Conservation (phyloP, 2,888 invertebrate species). For the Cryptocephalus primarius region DNA sequence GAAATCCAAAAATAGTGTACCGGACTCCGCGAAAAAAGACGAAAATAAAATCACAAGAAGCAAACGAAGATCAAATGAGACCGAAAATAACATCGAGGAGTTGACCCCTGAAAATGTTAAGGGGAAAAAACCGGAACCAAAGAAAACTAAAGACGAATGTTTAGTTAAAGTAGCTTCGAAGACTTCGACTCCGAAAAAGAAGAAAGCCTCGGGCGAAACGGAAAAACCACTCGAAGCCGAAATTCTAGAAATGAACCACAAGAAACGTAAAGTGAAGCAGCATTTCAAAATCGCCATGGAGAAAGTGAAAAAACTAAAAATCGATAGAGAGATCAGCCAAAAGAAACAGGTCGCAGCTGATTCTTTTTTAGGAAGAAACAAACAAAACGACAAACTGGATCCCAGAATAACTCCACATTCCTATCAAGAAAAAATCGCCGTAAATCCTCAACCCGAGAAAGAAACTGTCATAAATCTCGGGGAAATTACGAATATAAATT, state of each 20-base stretch:
- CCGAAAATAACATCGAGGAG: background rate
- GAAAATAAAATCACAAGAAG: constrained; percentile 6
- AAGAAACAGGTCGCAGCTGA: constrained; percentile 3
- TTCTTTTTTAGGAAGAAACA: constrained; percentile 20
- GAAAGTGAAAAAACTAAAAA: constrained; percentile 23
- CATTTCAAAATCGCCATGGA: constrained; percentile 25
- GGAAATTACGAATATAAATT: no score
- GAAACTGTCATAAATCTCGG: no score
- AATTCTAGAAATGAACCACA: constrained; percentile 10
- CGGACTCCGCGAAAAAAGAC: constrained; percentile 1
- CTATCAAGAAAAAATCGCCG: no score
- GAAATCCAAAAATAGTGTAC: constrained; percentile 16
- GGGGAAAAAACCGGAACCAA: constrained; percentile 3
- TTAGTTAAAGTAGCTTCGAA: background rate
- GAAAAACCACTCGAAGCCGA: constrained; percentile 2
- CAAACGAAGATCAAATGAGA: constrained; percentile 10
- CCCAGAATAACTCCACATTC: background rate
- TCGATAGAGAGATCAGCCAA: constrained; percentile 7
- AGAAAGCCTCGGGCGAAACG: constrained; percentile 2
- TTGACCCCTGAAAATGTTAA: background rate
- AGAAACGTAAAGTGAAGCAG: constrained; percentile 14
- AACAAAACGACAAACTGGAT: constrained; percentile 7
- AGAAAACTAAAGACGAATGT: no score
- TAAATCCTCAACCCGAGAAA: no score
- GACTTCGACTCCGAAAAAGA: constrained; percentile 3